Conservation (phyloP, 1,140 invertebrate species). For the Drosophila paulistorum region DNA sequence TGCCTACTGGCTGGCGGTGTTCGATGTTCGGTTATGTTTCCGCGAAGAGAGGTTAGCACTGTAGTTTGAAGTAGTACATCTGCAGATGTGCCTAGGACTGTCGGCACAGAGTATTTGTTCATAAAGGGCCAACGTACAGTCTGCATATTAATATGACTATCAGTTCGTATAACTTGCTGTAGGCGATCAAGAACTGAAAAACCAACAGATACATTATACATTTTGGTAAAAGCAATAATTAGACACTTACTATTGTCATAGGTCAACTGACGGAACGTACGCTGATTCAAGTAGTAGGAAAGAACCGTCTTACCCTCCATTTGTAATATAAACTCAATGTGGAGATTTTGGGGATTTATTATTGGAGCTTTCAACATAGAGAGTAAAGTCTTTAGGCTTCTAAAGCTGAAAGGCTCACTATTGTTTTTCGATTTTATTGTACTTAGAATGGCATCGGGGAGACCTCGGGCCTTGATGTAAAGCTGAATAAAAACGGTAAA, state of each 20-base stretch:
- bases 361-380: conserved; percentile 84
- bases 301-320: conserved; percentile 85
- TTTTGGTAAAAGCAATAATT: background rate
- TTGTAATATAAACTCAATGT: conserved; percentile 85
- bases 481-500: conserved; percentile 76
- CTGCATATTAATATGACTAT: conserved; percentile 81
- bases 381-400: conserved; percentile 84
- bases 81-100: conserved; percentile 85
- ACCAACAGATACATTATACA: background rate
- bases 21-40: conserved; percentile 84
- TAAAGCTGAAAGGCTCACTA: conserved; percentile 82
- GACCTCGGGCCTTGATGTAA: conserved; percentile 85
- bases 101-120: conserved; percentile 83
- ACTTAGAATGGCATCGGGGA: conserved; percentile 77
- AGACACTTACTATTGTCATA: conserved; percentile 79
- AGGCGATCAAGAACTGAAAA: conserved; percentile 64
- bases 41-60: conserved; percentile 84
- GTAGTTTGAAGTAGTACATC: conserved; percentile 83
- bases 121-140: conserved; percentile 80
- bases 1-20: conserved; percentile 79
- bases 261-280: conserved; percentile 84
- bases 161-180: conserved; percentile 62
- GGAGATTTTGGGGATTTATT: conserved; percentile 83
- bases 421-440: conserved; percentile 78
- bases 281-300: conserved; percentile 85